These are phyloP conservation scores for Aphidius ervi DNA, from an alignment of 1,140 invertebrate genomes.

Conservation along the genomic window DNA sequence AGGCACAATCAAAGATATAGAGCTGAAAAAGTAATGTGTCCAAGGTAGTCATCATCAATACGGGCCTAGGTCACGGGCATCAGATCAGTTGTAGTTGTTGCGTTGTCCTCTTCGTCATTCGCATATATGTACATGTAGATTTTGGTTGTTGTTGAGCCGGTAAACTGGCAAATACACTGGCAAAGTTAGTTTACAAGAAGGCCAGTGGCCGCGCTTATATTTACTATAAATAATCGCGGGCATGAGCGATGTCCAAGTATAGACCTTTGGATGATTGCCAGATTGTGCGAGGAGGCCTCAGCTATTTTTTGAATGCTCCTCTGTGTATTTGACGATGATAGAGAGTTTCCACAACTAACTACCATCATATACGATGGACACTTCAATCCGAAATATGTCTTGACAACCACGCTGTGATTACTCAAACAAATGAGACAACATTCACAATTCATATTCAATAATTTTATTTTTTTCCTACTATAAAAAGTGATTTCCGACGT, in stretches of 20 bases:
- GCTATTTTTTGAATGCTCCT: constrained; percentile 45
- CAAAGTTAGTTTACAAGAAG: constrained; percentile 53
- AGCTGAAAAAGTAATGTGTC: not conserved
- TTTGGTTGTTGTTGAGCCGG: constrained; percentile 27
- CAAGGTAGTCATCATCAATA: constrained; percentile 46
- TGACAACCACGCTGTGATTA: too few relatives aligned
- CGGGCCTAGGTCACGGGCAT: constrained; percentile 56
- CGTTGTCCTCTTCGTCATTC: not conserved
- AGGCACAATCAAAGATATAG: not conserved
- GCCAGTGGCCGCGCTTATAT: constrained; percentile 55
- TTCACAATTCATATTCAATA: too few relatives aligned
- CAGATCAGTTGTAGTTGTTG: constrained; percentile 13
- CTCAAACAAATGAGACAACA: too few relatives aligned
- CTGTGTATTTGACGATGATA: not conserved
- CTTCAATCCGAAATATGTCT: constrained; percentile 5
- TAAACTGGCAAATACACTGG: constrained; percentile 22
- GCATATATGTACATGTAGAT: not conserved
- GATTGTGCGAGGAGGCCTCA: constrained; percentile 47
- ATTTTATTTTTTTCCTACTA: too few relatives aligned
- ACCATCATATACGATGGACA: constrained; percentile 31
- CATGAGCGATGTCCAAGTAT: constrained; percentile 67
- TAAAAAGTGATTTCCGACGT: too few relatives aligned
- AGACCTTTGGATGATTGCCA: constrained; percentile 65
- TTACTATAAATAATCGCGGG: constrained; percentile 57
- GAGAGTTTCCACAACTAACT: too few relatives aligned